phyloP scores from a whole-genome alignment of 2,113 vertebrate genomes.

The Fukomys damarensis region DNA sequence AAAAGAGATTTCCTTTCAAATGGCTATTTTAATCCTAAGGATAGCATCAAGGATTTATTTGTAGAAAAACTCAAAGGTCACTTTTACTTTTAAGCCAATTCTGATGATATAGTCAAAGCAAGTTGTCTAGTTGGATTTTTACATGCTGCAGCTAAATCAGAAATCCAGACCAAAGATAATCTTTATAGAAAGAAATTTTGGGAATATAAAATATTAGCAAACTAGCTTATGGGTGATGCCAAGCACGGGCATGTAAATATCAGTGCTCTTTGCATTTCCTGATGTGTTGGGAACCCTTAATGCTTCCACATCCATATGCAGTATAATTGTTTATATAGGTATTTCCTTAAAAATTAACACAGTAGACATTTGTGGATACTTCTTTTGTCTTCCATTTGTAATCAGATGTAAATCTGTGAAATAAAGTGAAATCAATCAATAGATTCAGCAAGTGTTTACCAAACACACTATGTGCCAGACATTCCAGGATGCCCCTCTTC shows the following conservation, averaged over 20 bases:
- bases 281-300: neutral
- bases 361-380: neutral
- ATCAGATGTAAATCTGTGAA: neutral
- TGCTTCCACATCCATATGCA: neutral
- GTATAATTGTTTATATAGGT: neutral
- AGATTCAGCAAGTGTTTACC: neutral
- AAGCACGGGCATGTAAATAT: rapidly evolving
- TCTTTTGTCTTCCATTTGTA: neutral
- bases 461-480: neutral
- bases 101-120: neutral
- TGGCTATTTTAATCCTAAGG: slow-evolving; percentile 21
- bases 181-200: neutral
- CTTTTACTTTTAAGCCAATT: slow-evolving; percentile 46
- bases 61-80: neutral
- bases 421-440: neutral
- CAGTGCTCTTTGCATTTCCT: neutral
- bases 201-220: neutral
- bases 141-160: neutral
- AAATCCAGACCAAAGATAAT: slow-evolving; percentile 6
- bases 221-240: neutral
- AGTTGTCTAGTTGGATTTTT: neutral
- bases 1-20: neutral
- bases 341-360: neutral
- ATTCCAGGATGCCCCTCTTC: neutral
- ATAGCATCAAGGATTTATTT: neutral